These are phyloP conservation scores for Ophion ventricosus DNA, from an alignment of 2,888 invertebrate species.

Conservation along the genomic window DNA sequence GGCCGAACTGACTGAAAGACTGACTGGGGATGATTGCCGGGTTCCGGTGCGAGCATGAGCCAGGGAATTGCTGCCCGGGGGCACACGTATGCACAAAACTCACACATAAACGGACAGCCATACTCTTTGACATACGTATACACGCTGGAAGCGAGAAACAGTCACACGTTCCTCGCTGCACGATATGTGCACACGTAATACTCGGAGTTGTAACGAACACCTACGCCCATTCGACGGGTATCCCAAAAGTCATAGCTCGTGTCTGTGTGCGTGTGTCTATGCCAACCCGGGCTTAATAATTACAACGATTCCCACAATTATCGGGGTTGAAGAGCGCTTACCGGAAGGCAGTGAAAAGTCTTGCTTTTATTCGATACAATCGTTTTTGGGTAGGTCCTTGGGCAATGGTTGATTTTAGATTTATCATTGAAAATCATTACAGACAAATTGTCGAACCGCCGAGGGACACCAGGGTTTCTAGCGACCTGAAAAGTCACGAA, in stretches of 20 bases:
- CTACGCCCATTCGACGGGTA: slow-evolving; percentile 63
- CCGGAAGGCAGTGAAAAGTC: slow-evolving; percentile 2
- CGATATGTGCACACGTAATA: slow-evolving; percentile 53
- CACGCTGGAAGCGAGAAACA: slow-evolving; percentile 55
- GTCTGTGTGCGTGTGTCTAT: slow-evolving; percentile 77
- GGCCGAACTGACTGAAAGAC: slow-evolving; percentile 83
- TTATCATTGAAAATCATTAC: neutral
- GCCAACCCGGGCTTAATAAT: slow-evolving; percentile 81
- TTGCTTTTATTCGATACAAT: slow-evolving; percentile 4
- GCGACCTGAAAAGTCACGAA: too few species aligned
- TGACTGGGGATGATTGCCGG: slow-evolving; percentile 83
- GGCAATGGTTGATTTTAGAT: neutral
- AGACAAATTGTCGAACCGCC: too few species aligned
- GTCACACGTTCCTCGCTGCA: slow-evolving; percentile 57
- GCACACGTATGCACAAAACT: slow-evolving; percentile 63
- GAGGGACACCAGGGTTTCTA: too few species aligned
- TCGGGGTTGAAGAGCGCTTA: slow-evolving; percentile 38
- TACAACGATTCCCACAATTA: slow-evolving; percentile 81
- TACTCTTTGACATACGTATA: slow-evolving; percentile 33
- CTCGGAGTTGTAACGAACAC: slow-evolving; percentile 49
- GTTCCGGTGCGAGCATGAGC: slow-evolving; percentile 82
- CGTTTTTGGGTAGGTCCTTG: slow-evolving; percentile 6
- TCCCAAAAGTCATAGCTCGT: slow-evolving; percentile 46
- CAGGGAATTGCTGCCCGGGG: slow-evolving; percentile 80
- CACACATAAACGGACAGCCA: neutral